Evolutionary conservation across 2,797 vertebrate species (phyloP).

Genomic region (Catamblyrhynchus diadema): DNA sequence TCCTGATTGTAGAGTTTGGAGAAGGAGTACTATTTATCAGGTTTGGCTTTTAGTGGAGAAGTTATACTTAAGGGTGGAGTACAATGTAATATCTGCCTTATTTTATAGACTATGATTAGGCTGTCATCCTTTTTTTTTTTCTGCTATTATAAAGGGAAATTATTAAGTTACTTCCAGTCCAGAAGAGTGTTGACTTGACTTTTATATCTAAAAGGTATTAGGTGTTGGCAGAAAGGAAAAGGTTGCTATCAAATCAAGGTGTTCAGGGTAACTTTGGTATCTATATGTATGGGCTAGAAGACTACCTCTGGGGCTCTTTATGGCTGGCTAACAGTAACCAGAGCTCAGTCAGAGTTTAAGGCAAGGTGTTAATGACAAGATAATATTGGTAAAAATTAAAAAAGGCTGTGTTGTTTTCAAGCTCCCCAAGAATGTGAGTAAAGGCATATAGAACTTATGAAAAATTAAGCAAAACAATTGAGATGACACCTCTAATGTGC

Average conservation of each 20-base stretch:
- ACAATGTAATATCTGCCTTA: neutral
- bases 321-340: neutral
- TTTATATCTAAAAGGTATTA: neutral
- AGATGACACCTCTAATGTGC: neutral
- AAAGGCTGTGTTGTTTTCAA: neutral
- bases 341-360: neutral
- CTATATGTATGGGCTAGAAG: rapidly evolving
- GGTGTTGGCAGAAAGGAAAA: neutral
- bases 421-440: neutral
- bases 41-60: neutral
- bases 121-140: neutral
- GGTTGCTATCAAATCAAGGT: neutral
- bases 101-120: neutral
- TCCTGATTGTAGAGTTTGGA: neutral
- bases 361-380: neutral
- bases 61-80: neutral
- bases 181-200: neutral
- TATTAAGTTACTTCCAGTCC: neutral
- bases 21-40: neutral
- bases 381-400: neutral
- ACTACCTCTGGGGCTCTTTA: neutral
- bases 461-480: neutral
- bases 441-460: neutral
- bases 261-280: neutral
- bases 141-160: neutral